phyloP scores from a whole-genome alignment of 2,888 invertebrate species.

The Nephrotoma flavescens region DNA sequence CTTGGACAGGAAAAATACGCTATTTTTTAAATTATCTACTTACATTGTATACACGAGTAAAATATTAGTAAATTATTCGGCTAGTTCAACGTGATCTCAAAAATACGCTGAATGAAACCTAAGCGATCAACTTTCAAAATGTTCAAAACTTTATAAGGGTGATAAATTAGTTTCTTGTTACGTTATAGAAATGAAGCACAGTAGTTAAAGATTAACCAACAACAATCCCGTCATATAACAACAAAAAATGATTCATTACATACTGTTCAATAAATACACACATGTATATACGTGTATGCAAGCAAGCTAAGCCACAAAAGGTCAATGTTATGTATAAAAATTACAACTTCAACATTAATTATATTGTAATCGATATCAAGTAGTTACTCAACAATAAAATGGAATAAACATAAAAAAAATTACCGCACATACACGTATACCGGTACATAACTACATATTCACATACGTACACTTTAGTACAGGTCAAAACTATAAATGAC shows the following conservation, averaged over 20 bases:
- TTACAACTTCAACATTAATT: background rate
- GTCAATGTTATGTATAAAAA: background rate
- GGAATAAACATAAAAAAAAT: background rate
- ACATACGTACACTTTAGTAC: background rate
- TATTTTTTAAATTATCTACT: too few species aligned
- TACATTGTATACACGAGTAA: too few species aligned
- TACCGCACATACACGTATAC: background rate
- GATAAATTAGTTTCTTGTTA: background rate
- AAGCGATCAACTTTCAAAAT: background rate
- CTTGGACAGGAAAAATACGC: too few species aligned
- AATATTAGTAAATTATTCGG: background rate
- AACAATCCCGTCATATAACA: background rate
- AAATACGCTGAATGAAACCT: background rate
- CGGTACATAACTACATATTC: background rate
- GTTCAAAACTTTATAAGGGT: background rate
- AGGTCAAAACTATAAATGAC: background rate
- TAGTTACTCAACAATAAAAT: background rate
- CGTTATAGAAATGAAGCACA: background rate
- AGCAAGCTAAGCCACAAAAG: background rate
- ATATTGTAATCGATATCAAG: background rate
- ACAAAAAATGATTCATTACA: background rate
- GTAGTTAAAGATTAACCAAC: background rate
- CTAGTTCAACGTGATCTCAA: background rate
- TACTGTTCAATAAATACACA: background rate
- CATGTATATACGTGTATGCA: background rate